Base-by-base conservation (phyloP, 2,888 invertebrate genomes). In the Ferrisia virgata region DNA sequence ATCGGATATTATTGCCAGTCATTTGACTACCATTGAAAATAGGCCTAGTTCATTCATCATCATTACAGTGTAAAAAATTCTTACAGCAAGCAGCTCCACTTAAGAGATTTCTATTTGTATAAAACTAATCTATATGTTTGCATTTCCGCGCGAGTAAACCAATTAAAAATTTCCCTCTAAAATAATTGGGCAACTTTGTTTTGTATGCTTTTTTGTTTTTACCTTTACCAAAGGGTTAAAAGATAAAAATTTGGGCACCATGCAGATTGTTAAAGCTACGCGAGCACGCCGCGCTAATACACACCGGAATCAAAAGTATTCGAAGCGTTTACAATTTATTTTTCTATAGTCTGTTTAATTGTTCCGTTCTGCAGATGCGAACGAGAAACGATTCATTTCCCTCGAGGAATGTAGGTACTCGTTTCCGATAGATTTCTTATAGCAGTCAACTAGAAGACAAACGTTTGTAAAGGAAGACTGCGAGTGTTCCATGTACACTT, bases 311-410 rank as follows among this genome's bases (percentile, higher is more conserved):
- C 58, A 28, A 64, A 64, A 64, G 58, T 64, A 64, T 64, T 22
- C 28, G 58, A 64, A 64, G 58, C 58, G 58, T 64, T 64, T 64
- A 64, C 58, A 64, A 64, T 64, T 64, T 64, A 64, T 64, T 64
- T 64, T 22, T 64, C 47, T n/a, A 64, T 13, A 25, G 58, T 64
- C 58, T 64, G 58, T 64, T 64, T 64, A 64, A 64, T 64, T 64
- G 58, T 64, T 64, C 58, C 58, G 58, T 64, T 64, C 28, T 64
- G 11, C 13, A 28, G 2, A 11, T 13, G 58, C 58, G 58, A 64
- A 64, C 58, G 11, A 64, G 11, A 0, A 64, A 64, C 58, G 28
- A 64, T 64, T 64, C 58, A 64, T 64, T 64, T 64, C 58, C 58
- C 58, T 1, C 2, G 58, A 28, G 58, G 11, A 64, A 64, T 25